Evolutionary conservation across 2,888 invertebrate species (phyloP).

Genomic region (Polydrusus tereticollis): DNA sequence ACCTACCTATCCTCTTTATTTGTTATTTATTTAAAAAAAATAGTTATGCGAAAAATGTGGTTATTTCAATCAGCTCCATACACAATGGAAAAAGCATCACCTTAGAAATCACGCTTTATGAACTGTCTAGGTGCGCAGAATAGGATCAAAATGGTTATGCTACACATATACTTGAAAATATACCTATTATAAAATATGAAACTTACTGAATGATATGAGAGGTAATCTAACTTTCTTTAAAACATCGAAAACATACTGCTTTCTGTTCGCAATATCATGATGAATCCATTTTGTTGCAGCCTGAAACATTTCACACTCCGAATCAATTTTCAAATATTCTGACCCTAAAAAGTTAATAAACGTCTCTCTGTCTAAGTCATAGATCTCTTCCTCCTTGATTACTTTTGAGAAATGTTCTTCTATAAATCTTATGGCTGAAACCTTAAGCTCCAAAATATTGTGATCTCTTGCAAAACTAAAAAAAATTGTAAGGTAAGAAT

Average conservation of each 20-base stretch:
- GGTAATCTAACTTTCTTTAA: constrained; percentile 86
- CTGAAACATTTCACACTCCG: constrained; percentile 90
- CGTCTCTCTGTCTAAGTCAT: constrained; percentile 84
- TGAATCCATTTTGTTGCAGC: constrained; percentile 91
- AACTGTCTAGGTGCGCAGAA: no score
- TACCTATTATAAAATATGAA: not conserved
- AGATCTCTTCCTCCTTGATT: constrained; percentile 85
- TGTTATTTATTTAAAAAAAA: no score
- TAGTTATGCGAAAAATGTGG: no score
- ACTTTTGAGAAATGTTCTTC: constrained; percentile 89
- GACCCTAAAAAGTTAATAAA: constrained; percentile 84
- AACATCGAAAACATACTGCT: constrained; percentile 89
- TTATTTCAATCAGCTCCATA: no score
- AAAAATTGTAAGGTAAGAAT: no score
- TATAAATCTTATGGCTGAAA: constrained; percentile 84
- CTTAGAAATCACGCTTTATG: no score
- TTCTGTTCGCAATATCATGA: constrained; percentile 81
- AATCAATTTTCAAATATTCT: constrained; percentile 89
- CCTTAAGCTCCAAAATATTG: constrained; percentile 82
- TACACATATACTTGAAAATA: not conserved
- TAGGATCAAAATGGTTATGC: no score
- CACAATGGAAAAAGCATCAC: no score
- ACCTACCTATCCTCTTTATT: no score
- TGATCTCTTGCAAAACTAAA: constrained; percentile 88
- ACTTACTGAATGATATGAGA: constrained; percentile 77